A percentile compares a stretch with the other conserved stretches of the same genome.
phyloP scores from a whole-genome alignment of 2,113 vertebrate species.

The Psettodes erumei region DNA sequence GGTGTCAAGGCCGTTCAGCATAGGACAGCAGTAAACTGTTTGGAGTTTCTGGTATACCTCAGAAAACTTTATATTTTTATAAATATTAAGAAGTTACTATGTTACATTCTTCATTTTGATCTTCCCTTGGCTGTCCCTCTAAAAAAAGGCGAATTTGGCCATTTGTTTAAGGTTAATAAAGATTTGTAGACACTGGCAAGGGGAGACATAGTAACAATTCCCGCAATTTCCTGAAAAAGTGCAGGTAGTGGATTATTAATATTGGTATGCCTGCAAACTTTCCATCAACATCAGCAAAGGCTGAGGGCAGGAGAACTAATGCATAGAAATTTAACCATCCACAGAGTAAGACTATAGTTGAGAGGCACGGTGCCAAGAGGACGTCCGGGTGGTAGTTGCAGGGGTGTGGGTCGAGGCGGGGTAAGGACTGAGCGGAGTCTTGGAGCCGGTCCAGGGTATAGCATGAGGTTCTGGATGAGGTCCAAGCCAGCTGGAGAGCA shows the following conservation, averaged over 20 bases:
- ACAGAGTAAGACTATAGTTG: slow-evolving; percentile 34
- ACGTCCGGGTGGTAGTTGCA: slow-evolving; percentile 60
- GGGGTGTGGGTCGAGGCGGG: slow-evolving; percentile 51
- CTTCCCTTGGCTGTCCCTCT: not conserved
- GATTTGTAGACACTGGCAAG: not conserved
- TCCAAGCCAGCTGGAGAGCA: slow-evolving; percentile 80
- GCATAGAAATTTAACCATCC: slow-evolving; percentile 18
- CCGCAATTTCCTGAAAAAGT: not conserved
- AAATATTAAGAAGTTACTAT: not conserved
- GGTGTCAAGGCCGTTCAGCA: slow-evolving; percentile 41
- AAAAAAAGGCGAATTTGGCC: too few species aligned
- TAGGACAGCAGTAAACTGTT: slow-evolving; percentile 21
- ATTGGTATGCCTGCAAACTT: not conserved
- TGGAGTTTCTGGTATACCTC: slow-evolving; percentile 24
- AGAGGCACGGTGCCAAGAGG: slow-evolving; percentile 65
- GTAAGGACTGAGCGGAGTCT: slow-evolving; percentile 48
- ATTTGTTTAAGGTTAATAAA: not conserved
- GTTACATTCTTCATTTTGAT: slow-evolving; percentile 1
- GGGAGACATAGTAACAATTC: not conserved
- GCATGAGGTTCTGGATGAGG: slow-evolving; percentile 74
- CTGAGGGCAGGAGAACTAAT: not conserved
- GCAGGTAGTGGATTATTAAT: not conserved
- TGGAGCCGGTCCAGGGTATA: slow-evolving; percentile 78
- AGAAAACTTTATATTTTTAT: not conserved
- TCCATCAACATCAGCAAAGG: slow-evolving; percentile 9